Evolutionary conservation across 2,113 vertebrate genomes (phyloP).

Genomic region (Antennarius striatus): DNA sequence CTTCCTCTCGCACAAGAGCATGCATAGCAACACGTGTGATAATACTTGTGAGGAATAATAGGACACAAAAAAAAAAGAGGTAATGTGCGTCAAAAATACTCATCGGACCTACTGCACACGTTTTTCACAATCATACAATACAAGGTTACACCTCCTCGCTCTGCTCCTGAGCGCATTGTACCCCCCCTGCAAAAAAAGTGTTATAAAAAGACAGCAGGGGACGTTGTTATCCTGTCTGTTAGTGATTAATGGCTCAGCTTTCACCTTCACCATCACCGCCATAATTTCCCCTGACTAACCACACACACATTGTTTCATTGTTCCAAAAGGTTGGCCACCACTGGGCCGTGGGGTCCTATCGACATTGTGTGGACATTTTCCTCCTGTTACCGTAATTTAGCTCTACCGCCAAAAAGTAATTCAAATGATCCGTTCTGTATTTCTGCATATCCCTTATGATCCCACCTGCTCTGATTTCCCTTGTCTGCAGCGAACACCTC

Average conservation of each 20-base stretch:
- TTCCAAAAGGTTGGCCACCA: constrained; percentile 27
- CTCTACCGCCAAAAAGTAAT: constrained; percentile 21
- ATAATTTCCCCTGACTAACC: constrained; percentile 10
- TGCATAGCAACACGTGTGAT: constrained; percentile 75
- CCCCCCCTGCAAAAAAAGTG: not conserved
- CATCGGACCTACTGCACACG: constrained; percentile 62
- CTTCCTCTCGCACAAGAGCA: constrained; percentile 59
- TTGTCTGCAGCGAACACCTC: constrained; percentile 34
- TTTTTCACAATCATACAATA: constrained; percentile 61
- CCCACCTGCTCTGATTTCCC: constrained; percentile 39
- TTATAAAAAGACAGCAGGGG: constrained; percentile 24
- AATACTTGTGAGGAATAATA: constrained; percentile 70
- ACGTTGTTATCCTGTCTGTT: constrained; percentile 52
- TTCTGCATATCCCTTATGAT: constrained; percentile 41
- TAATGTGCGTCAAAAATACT: constrained; percentile 65
- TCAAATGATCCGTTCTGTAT: constrained; percentile 7
- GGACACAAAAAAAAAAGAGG: constrained; percentile 47
- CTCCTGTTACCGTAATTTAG: constrained; percentile 22
- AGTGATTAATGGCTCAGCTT: constrained; percentile 60
- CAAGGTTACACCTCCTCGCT: constrained; percentile 6
- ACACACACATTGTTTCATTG: constrained; percentile 27
- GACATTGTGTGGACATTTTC: constrained; percentile 25
- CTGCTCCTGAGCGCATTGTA: not conserved
- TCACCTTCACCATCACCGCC: constrained; percentile 43
- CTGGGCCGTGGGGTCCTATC: constrained; percentile 28